Evolutionary conservation across 1,140 invertebrate genomes (phyloP).

Genomic region (Galleria mellonella): DNA sequence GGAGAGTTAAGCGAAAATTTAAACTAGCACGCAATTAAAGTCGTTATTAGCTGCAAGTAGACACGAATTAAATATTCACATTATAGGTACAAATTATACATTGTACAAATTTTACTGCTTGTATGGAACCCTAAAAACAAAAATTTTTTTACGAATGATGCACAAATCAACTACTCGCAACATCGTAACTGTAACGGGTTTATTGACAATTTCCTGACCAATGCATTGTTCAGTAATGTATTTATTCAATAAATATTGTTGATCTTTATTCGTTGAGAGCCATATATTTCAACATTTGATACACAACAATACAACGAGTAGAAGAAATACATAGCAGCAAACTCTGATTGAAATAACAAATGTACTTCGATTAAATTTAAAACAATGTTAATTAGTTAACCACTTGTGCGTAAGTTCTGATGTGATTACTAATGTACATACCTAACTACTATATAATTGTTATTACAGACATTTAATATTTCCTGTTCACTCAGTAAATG

Average conservation of each 20-base stretch:
- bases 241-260: constrained; percentile 40
- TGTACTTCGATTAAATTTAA: constrained; percentile 4
- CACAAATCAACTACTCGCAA: constrained; percentile 22
- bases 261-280: constrained; percentile 15
- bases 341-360: constrained; percentile 25
- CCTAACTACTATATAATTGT: background rate
- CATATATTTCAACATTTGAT: constrained; percentile 1
- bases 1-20: no score
- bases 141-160: no score
- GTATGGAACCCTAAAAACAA: no score
- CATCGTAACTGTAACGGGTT: constrained; percentile 42
- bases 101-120: no score
- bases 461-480: no score
- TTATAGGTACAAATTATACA: no score
- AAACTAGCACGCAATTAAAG: no score
- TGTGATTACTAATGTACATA: no score
- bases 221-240: constrained; percentile 34
- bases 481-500: no score
- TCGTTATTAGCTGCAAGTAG: no score
- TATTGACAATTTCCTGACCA: constrained; percentile 64
- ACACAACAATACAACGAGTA: no score
- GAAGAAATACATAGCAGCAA: constrained; percentile 10
- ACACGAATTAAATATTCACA: no score
- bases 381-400: constrained; percentile 16
- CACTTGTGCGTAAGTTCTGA: constrained; percentile 11